Conservation (phyloP, 2,797 vertebrate species). For the Alectoris magna region DNA sequence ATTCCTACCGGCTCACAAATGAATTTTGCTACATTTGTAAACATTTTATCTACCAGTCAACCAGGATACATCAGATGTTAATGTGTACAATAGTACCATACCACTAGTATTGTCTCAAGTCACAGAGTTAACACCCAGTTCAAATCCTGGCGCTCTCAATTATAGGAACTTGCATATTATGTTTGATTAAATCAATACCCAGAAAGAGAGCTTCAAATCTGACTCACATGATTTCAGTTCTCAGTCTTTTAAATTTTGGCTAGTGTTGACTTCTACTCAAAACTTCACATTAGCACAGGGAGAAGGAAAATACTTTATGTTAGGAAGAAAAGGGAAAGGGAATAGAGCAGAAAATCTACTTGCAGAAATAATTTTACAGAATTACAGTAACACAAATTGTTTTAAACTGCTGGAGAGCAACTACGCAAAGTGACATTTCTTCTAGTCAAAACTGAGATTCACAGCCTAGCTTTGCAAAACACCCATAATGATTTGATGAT, state of each 20-base stretch:
- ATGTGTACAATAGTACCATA: background rate
- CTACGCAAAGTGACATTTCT: background rate
- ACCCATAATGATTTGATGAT: background rate
- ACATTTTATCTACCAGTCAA: background rate
- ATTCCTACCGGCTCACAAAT: background rate
- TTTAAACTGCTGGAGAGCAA: background rate
- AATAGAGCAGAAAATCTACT: background rate
- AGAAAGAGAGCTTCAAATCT: background rate
- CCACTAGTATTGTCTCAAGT: background rate
- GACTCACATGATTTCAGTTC: background rate
- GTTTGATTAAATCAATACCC: background rate
- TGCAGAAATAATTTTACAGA: background rate
- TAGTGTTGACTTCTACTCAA: background rate
- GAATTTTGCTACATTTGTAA: background rate
- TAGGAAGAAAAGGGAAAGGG: background rate
- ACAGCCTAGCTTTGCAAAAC: background rate
- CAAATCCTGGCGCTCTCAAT: background rate
- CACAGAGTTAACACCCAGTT: background rate
- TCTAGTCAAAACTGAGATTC: background rate
- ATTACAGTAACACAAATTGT: background rate
- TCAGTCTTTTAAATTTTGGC: background rate
- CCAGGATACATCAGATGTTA: background rate
- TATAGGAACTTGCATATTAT: background rate
- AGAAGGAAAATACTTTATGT: background rate
- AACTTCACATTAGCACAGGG: background rate